Base-by-base conservation (phyloP, 2,888 invertebrate genomes). In the Eulithis testata region DNA sequence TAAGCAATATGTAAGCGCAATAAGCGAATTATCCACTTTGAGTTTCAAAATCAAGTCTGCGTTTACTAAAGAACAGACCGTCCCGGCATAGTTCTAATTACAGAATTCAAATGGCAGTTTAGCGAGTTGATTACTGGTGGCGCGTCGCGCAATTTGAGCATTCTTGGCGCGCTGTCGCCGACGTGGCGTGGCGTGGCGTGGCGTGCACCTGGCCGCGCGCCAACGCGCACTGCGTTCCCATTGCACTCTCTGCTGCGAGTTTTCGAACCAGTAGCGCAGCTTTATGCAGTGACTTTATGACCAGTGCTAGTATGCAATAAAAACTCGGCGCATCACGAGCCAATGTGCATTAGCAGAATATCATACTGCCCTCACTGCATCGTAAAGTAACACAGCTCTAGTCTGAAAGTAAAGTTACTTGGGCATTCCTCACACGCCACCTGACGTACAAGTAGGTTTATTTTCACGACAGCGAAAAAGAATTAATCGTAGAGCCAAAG, bases 81-180 rank as follows among this genome's bases (percentile, higher is more conserved):
- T 64, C 66, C n/a, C 69, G 66, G 65, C 69, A 75, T 65, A 75
- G 73, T 72, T 78, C 77, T 80, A 80, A 83, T 84, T 82, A 78
- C 76, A 72, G 78, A 81, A 79, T 78, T 77, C 77, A 73, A 78
- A 78, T 76, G 68, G 75, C 67, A 76, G 75, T 78, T 75, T 63
- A 79, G 73, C 73, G 60, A 74, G 76, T 82, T 80, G 74, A 80
- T 83, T 82, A 82, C 73, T 21, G 52, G 56, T 52, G 79, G 69
- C 67, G 65, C 73, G 63, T 59, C 68, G 76, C 66, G 71, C 71
- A 77, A 79, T 81, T 79, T 76, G 77, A 73, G 69, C 79, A 79
- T 80, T 79, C 79, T 76, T 68, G 55, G 73, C 69, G 69, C 52
- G 11, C 54, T 65, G 21, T 43, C 45, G 37, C 53, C 54, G 43